Percentiles rank a stretch among this genome's conserved stretches.
phyloP scores from a whole-genome alignment of 2,797 vertebrate species.

The Mergus octosetaceus region DNA sequence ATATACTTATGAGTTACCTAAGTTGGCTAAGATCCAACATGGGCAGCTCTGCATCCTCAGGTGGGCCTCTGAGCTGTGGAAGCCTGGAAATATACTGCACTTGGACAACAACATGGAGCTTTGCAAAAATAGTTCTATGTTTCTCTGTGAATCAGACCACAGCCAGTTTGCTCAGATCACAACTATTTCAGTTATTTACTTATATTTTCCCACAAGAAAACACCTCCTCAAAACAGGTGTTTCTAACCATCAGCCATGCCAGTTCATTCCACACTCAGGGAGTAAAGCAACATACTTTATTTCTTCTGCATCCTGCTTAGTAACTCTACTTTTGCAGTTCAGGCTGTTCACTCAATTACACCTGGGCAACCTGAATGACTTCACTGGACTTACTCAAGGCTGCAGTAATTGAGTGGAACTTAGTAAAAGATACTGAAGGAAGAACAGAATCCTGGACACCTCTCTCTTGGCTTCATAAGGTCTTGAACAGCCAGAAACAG shows the following conservation, averaged over 20 bases:
- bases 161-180: slow-evolving; percentile 4
- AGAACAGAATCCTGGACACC: neutral
- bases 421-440: neutral
- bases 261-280: neutral
- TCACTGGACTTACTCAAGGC: neutral
- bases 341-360: neutral
- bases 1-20: neutral
- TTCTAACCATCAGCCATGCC: neutral
- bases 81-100: neutral
- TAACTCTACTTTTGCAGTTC: neutral
- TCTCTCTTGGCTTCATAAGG: neutral
- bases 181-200: neutral
- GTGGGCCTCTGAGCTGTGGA: neutral
- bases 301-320: neutral
- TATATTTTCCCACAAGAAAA: neutral
- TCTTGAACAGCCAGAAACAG: neutral
- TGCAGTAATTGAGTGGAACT: neutral
- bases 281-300: neutral
- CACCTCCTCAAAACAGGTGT: slow-evolving; percentile 5
- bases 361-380: neutral
- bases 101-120: neutral
- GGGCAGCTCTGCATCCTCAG: neutral
- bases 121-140: neutral
- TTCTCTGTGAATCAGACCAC: neutral
- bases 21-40: neutral